Conservation (phyloP, 2,113 vertebrate genomes). For the Scomber colias region DNA sequence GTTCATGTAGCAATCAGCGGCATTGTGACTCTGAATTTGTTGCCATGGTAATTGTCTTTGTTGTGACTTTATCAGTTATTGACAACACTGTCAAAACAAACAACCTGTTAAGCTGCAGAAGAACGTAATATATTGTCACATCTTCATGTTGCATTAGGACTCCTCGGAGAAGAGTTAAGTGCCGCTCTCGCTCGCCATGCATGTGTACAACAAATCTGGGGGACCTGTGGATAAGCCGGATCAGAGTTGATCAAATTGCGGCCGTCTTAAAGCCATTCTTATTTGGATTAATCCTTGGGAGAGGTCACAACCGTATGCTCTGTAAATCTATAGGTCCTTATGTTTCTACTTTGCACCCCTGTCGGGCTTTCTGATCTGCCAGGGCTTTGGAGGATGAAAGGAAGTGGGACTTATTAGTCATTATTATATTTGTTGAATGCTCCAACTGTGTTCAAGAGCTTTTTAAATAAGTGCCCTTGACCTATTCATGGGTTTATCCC, state of each 20-base stretch:
- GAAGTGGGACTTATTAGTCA: conserved; percentile 48
- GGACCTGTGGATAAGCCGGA: conserved; percentile 67
- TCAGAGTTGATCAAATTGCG: conserved; percentile 78
- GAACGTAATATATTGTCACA: conserved; percentile 26
- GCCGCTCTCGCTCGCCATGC: conserved; percentile 4
- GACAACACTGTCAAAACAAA: conserved; percentile 26
- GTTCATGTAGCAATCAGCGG: conserved; percentile 34
- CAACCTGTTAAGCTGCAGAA: conserved; percentile 38
- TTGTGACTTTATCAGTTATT: conserved; percentile 40
- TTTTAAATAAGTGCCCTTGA: conserved; percentile 75
- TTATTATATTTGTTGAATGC: conserved; percentile 61
- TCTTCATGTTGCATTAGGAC: conserved; percentile 27
- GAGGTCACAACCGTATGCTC: conserved; percentile 59
- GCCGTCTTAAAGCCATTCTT: conserved; percentile 68
- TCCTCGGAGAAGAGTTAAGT: conserved; percentile 34
- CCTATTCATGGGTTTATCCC: conserved; percentile 73
- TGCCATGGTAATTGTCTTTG: conserved; percentile 31
- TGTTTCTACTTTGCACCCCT: conserved; percentile 65
- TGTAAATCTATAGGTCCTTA: conserved; percentile 68
- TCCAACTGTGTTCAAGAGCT: conserved; percentile 72
- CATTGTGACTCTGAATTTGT: conserved; percentile 21
- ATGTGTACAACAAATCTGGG: conserved; percentile 53
- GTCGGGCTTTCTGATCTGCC: conserved; percentile 62
- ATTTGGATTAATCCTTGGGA: conserved; percentile 79
- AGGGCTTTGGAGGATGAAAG: conserved; percentile 80